phyloP scores from a whole-genome alignment of 2,113 vertebrate genomes.

The Gopherus flavomarginatus region DNA sequence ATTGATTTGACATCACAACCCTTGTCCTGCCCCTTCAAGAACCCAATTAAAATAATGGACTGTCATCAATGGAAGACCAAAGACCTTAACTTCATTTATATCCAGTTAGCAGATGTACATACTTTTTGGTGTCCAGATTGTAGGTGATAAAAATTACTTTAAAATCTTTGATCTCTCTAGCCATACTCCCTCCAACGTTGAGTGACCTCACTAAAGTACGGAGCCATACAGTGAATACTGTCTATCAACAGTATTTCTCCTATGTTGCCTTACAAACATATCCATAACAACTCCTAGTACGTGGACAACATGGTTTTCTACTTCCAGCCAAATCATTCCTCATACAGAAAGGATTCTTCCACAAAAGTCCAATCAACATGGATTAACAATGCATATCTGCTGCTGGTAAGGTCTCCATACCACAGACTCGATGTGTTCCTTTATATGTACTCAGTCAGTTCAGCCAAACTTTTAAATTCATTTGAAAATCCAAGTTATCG shows the following conservation, averaged over 20 bases:
- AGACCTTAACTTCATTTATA: conserved; percentile 47
- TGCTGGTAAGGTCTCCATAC: not conserved
- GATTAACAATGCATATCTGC: conserved; percentile 1
- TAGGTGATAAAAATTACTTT: conserved; percentile 29
- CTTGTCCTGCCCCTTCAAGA: conserved; percentile 14
- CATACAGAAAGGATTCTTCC: not conserved
- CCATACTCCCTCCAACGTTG: not conserved
- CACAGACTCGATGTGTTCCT: not conserved
- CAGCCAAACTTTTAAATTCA: not conserved
- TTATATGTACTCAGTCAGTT: not conserved
- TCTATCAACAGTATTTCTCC: not conserved
- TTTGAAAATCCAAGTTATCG: not conserved
- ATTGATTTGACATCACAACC: not conserved
- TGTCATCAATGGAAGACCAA: conserved; percentile 45
- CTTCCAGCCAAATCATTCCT: not conserved
- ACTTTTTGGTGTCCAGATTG: conserved; percentile 26
- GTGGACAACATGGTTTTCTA: conserved; percentile 22
- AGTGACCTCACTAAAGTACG: not conserved
- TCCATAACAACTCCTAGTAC: not conserved
- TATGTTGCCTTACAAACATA: conserved; percentile 35
- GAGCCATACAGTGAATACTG: conserved; percentile 17
- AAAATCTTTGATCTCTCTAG: not conserved
- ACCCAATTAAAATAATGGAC: conserved; percentile 35
- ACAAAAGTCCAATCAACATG: not conserved
- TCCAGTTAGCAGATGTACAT: conserved; percentile 43